Percentiles rank a stretch among this genome's conserved stretches.
Evolutionary conservation across 1,140 invertebrate species (phyloP).

Genomic region (Tribolium madens): DNA sequence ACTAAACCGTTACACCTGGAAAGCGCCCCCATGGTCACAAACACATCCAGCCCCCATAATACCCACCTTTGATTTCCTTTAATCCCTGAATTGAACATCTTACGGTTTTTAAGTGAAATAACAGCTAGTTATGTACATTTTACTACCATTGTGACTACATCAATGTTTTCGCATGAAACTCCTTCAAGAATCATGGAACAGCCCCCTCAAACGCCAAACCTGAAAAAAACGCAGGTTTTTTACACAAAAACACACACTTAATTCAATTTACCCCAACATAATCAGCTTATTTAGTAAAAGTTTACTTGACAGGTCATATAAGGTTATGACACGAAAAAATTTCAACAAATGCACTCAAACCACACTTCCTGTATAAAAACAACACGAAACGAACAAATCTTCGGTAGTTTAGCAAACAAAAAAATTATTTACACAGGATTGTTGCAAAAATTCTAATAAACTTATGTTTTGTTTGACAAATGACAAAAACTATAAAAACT

Average conservation of each 20-base stretch:
- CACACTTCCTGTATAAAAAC: slow-evolving; percentile 8
- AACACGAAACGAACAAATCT: slow-evolving; percentile 7
- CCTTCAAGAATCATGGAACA: background rate
- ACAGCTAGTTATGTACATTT: slow-evolving; percentile 51
- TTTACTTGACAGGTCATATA: slow-evolving; percentile 62
- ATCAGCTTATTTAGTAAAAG: slow-evolving; percentile 57
- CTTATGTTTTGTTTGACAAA: slow-evolving; percentile 60
- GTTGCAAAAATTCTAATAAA: slow-evolving; percentile 54
- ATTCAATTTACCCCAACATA: slow-evolving; percentile 58
- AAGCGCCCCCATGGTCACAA: background rate
- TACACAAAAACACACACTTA: slow-evolving; percentile 30
- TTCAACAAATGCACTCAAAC: slow-evolving; percentile 23
- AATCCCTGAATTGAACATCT: slow-evolving; percentile 62
- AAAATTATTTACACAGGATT: slow-evolving; percentile 45
- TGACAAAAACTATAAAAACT: slow-evolving; percentile 50
- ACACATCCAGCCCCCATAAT: background rate
- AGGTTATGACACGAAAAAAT: slow-evolving; percentile 58
- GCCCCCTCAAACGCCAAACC: background rate
- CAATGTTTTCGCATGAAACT: slow-evolving; percentile 23
- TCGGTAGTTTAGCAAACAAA: slow-evolving; percentile 36
- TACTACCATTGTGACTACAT: slow-evolving; percentile 33
- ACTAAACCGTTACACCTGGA: slow-evolving; percentile 58
- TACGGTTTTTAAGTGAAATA: slow-evolving; percentile 56
- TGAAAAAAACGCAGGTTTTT: slow-evolving; percentile 11
- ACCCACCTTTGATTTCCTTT: slow-evolving; percentile 60